These are phyloP conservation scores for Cryptus armator DNA, from an alignment of 2,888 invertebrate species.

Conservation along the genomic window DNA sequence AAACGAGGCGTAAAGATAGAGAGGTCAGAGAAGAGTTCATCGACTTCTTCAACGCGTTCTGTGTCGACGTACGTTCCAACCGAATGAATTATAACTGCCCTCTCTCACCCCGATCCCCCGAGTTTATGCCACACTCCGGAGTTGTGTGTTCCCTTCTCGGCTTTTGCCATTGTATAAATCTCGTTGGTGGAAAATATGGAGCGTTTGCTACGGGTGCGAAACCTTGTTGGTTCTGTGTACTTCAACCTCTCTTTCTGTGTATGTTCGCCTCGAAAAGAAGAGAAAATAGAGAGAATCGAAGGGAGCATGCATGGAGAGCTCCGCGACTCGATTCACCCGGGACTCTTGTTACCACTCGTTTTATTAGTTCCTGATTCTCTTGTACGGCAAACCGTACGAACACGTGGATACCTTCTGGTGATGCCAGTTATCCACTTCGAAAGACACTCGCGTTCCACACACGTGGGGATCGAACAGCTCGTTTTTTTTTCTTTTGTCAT, in stretches of 20 bases:
- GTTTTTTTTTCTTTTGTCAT: background rate
- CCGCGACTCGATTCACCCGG: conserved; percentile 21
- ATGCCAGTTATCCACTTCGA: conserved; percentile 14
- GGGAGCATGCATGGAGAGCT: background rate
- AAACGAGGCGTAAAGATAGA: conserved; percentile 12
- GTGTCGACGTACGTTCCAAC: conserved; percentile 69
- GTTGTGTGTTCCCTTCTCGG: conserved; percentile 26
- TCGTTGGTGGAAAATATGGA: conserved; percentile 60
- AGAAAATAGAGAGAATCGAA: conserved; percentile 13
- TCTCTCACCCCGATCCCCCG: conserved; percentile 4
- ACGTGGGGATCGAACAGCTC: background rate
- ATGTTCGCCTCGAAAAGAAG: conserved; percentile 6
- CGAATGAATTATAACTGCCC: conserved; percentile 68
- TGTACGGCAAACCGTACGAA: conserved; percentile 35
- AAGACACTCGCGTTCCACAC: background rate
- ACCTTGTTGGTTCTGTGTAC: conserved; percentile 36
- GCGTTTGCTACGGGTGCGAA: conserved; percentile 27
- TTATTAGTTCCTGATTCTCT: conserved; percentile 26
- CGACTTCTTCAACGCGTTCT: conserved; percentile 62
- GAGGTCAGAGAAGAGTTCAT: conserved; percentile 62
- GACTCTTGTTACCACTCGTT: conserved; percentile 25
- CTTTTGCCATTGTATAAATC: conserved; percentile 63
- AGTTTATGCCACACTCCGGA: background rate
- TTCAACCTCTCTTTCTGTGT: background rate
- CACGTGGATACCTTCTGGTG: conserved; percentile 18